Evolutionary conservation across 2,888 invertebrate genomes (phyloP).

Genomic region (Drosophila hawaiiensis): DNA sequence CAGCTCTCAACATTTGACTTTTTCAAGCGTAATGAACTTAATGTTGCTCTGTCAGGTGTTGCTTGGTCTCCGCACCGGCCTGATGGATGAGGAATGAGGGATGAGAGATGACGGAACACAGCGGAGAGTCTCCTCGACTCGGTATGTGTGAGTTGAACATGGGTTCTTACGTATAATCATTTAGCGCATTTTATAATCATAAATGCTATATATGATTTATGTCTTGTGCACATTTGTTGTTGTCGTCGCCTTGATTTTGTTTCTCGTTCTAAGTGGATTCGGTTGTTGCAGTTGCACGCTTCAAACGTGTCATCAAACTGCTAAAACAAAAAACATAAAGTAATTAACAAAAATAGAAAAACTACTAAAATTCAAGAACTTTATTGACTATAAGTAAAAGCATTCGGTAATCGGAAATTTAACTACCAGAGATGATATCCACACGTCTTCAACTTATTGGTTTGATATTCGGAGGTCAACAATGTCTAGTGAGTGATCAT

Average conservation of each 20-base stretch:
- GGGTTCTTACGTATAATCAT: conserved; percentile 41
- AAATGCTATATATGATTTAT: conserved; percentile 54
- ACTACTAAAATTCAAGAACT: neutral
- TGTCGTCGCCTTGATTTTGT: conserved; percentile 53
- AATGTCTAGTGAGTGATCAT: neutral
- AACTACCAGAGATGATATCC: neutral
- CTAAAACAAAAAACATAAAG: neutral
- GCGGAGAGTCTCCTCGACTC: neutral
- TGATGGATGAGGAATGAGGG: neutral
- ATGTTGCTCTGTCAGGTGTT: conserved; percentile 73
- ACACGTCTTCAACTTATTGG: neutral
- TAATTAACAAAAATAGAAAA: neutral
- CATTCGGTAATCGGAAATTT: neutral
- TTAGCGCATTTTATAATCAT: conserved; percentile 32
- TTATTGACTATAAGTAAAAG: neutral
- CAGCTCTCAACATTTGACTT: conserved; percentile 51
- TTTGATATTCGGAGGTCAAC: neutral
- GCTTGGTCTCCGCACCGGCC: conserved; percentile 18
- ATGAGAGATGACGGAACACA: conserved; percentile 1
- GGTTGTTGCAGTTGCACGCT: conserved; percentile 41
- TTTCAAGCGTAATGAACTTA: conserved; percentile 76
- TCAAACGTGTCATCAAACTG: conserved; percentile 4
- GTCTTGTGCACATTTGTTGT: conserved; percentile 23
- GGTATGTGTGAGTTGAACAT: neutral
- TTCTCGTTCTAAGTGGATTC: conserved; percentile 62